Percentiles rank a stretch among this genome's conserved stretches.
These are phyloP conservation scores for Hephaestus fuliginosus DNA, from an alignment of 2,797 vertebrate species.

Conservation along the genomic window DNA sequence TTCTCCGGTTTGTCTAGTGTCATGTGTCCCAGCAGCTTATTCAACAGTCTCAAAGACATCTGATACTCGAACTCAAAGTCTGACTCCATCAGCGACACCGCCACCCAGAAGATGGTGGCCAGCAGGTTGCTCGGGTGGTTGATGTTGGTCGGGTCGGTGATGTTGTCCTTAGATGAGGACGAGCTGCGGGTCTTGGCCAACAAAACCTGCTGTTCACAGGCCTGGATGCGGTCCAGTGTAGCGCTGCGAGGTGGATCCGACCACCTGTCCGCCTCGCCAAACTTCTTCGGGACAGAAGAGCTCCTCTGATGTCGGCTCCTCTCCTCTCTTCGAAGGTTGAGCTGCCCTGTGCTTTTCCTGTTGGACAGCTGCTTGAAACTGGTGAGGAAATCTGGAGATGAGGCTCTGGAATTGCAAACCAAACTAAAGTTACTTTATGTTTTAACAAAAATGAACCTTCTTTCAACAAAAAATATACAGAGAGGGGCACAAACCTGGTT, in stretches of 20 bases:
- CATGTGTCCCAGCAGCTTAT: slow-evolving; percentile 92
- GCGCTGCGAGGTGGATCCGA: slow-evolving; percentile 95
- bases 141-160: slow-evolving; percentile 90
- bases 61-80: slow-evolving; percentile 99
- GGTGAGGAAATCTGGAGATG: slow-evolving; percentile 93
- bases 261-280: slow-evolving; percentile 89
- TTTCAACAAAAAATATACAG: not conserved
- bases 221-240: slow-evolving; percentile 96
- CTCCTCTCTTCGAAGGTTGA: slow-evolving; percentile 89
- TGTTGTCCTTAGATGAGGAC: slow-evolving; percentile 88
- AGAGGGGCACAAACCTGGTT: slow-evolving; percentile 87
- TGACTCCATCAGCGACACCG: slow-evolving; percentile 97
- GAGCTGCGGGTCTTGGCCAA: slow-evolving; percentile 88
- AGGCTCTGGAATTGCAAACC: slow-evolving; percentile 85
- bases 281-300: slow-evolving; percentile 98
- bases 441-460: not conserved
- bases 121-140: slow-evolving; percentile 95
- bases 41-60: slow-evolving; percentile 94
- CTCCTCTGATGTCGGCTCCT: slow-evolving; percentile 95
- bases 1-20: slow-evolving; percentile 94
- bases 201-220: slow-evolving; percentile 91
- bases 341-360: slow-evolving; percentile 95
- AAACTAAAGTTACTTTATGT: not conserved
- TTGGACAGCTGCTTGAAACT: slow-evolving; percentile 91
- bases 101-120: slow-evolving; percentile 98